Evolutionary conservation across 2,113 vertebrate species (phyloP).

Genomic region (Poecilia latipinna): DNA sequence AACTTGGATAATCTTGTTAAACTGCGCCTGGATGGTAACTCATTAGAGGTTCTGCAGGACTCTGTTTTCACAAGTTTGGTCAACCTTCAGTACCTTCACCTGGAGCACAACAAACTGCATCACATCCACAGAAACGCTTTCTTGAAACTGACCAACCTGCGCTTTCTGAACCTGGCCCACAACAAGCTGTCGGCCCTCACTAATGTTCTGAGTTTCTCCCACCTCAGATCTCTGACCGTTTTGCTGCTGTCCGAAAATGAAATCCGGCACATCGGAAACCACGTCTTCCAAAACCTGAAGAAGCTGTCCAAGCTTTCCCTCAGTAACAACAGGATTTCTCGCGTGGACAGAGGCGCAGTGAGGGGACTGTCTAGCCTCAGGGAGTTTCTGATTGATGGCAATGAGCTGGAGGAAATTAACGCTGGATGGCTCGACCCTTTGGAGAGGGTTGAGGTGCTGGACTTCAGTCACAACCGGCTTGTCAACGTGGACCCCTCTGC

Average conservation of each 20-base stretch:
- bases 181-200: slow-evolving; percentile 88
- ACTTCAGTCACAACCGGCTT: slow-evolving; percentile 88
- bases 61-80: slow-evolving; percentile 86
- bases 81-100: slow-evolving; percentile 89
- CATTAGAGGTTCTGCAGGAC: slow-evolving; percentile 84
- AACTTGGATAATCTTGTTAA: slow-evolving; percentile 86
- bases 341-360: slow-evolving; percentile 83
- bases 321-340: slow-evolving; percentile 85
- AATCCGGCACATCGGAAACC: slow-evolving; percentile 82
- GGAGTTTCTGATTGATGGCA: slow-evolving; percentile 88
- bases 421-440: slow-evolving; percentile 85
- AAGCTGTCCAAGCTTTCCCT: slow-evolving; percentile 87
- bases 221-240: slow-evolving; percentile 84
- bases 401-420: slow-evolving; percentile 86
- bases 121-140: slow-evolving; percentile 89
- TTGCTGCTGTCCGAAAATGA: slow-evolving; percentile 89
- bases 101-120: slow-evolving; percentile 90
- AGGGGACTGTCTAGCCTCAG: slow-evolving; percentile 84
- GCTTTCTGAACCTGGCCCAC: slow-evolving; percentile 90
- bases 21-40: slow-evolving; percentile 89
- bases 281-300: slow-evolving; percentile 88
- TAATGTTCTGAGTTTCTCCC: slow-evolving; percentile 82
- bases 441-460: slow-evolving; percentile 85
- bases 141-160: slow-evolving; percentile 84
- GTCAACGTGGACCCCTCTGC: slow-evolving; percentile 78